These are phyloP conservation scores for Enteromius viviparus DNA, from an alignment of 2,797 vertebrate species.

Conservation along the genomic window DNA sequence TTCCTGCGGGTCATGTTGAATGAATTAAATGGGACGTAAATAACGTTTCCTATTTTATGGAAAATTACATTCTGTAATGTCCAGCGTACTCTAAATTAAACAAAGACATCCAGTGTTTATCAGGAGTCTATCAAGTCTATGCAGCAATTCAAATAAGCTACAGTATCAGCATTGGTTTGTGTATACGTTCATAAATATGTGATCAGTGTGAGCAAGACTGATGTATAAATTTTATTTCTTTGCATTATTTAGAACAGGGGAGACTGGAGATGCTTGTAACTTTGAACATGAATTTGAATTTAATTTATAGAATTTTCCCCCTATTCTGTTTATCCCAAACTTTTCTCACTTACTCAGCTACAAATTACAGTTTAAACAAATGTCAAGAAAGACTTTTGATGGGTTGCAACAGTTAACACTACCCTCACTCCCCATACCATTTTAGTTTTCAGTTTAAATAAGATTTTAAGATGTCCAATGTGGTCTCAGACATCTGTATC, in stretches of 20 bases:
- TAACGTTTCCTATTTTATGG: slow-evolving; percentile 22
- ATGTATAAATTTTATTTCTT: neutral
- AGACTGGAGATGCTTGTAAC: neutral
- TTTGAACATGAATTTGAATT: neutral
- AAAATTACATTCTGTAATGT: slow-evolving; percentile 21
- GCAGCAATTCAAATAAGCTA: neutral
- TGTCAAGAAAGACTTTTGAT: neutral
- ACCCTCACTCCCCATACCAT: too few species aligned
- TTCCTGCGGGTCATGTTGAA: slow-evolving; percentile 15
- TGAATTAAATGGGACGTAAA: slow-evolving; percentile 38
- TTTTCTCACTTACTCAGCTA: neutral
- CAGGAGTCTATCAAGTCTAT: neutral
- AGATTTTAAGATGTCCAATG: neutral
- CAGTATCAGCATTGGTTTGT: neutral
- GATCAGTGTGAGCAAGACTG: neutral
- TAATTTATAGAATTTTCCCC: neutral
- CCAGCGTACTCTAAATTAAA: neutral
- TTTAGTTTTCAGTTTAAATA: too few species aligned
- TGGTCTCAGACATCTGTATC: neutral
- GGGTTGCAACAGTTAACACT: neutral
- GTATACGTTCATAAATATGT: neutral
- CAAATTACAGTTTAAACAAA: neutral
- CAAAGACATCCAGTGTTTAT: slow-evolving; percentile 10
- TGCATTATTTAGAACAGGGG: neutral
- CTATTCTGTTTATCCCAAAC: neutral